phyloP scores from a whole-genome alignment of 2,888 invertebrate species.

The Meliscaeva auricollis region DNA sequence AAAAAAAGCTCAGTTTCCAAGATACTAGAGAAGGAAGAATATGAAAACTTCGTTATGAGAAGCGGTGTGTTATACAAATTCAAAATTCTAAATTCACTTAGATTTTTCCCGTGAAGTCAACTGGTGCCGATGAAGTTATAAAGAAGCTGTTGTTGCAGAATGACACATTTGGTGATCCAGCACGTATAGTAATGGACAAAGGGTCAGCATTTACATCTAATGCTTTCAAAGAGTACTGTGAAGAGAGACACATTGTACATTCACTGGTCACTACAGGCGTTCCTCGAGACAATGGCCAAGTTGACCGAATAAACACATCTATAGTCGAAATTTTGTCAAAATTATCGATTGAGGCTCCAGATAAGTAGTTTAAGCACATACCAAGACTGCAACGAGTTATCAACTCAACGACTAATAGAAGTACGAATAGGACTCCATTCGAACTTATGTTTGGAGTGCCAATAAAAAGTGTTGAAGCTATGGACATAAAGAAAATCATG shows the following conservation, averaged over 20 bases:
- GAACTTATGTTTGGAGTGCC: conserved; percentile 77
- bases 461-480: conserved; percentile 77
- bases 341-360: conserved; percentile 22
- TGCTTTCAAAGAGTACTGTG: conserved; percentile 27
- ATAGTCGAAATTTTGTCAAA: conserved; percentile 55
- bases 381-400: conserved; percentile 71
- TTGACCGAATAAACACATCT: conserved; percentile 29
- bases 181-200: conserved; percentile 19
- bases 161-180: conserved; percentile 34
- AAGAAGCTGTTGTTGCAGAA: too few species aligned
- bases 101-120: conserved; percentile 36
- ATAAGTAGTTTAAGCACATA: conserved; percentile 77
- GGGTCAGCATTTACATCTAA: conserved; percentile 40
- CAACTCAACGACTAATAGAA: conserved; percentile 61
- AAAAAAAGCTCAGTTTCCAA: conserved; percentile 1
- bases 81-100: background rate
- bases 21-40: conserved; percentile 6
- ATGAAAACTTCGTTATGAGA: conserved; percentile 12
- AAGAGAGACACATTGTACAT: conserved; percentile 10
- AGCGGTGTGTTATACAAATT: too few species aligned
- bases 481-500: conserved; percentile 35
- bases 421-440: conserved; percentile 75
- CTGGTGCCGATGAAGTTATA: conserved; percentile 1
- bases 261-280: conserved; percentile 25
- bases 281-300: conserved; percentile 37